A percentile compares a stretch with the other conserved stretches of the same genome.
Evolutionary conservation across 2,797 vertebrate species (phyloP).

Genomic region (Holocentrus rufus): DNA sequence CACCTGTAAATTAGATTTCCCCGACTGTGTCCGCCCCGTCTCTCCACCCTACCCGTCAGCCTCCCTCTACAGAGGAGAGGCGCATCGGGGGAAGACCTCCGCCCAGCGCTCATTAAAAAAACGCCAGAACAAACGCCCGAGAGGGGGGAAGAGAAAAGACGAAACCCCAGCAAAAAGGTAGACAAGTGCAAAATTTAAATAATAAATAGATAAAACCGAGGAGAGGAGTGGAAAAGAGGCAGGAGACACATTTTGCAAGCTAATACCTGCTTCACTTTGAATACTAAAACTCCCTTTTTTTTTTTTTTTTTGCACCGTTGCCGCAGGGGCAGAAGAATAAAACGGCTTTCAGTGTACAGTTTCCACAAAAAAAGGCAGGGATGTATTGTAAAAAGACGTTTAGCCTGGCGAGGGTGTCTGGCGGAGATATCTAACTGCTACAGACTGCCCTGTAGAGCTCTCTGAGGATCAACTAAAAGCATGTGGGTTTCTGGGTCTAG

Average conservation of each 20-base stretch:
- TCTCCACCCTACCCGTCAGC: conserved; percentile 21
- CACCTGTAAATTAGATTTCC: conserved; percentile 57
- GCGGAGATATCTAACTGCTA: conserved; percentile 9
- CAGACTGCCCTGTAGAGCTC: conserved; percentile 28
- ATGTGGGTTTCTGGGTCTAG: conserved; percentile 27
- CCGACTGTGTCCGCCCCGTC: conserved; percentile 40
- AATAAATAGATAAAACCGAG: conserved; percentile 4
- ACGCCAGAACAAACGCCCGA: background rate
- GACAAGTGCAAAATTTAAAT: conserved; percentile 4
- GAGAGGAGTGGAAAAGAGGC: background rate
- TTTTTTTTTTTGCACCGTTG: background rate
- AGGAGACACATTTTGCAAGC: conserved; percentile 1
- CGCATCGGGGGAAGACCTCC: conserved; percentile 5
- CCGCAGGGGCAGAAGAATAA: conserved; percentile 3
- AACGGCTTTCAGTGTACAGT: conserved; percentile 11
- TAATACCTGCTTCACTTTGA: conserved; percentile 28
- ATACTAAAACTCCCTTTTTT: conserved; percentile 1
- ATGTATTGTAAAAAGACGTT: conserved; percentile 8
- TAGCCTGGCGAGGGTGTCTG: conserved; percentile 14
- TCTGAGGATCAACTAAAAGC: conserved; percentile 26
- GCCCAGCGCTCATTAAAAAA: conserved; percentile 32
- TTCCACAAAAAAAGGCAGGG: background rate
- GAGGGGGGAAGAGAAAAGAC: background rate
- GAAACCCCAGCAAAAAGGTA: background rate
- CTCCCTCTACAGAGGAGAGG: conserved; percentile 11